A percentile compares a stretch with the other conserved stretches of the same genome.
Evolutionary conservation across 2,113 vertebrate genomes (phyloP).

Genomic region (Ariopsis seemanni): DNA sequence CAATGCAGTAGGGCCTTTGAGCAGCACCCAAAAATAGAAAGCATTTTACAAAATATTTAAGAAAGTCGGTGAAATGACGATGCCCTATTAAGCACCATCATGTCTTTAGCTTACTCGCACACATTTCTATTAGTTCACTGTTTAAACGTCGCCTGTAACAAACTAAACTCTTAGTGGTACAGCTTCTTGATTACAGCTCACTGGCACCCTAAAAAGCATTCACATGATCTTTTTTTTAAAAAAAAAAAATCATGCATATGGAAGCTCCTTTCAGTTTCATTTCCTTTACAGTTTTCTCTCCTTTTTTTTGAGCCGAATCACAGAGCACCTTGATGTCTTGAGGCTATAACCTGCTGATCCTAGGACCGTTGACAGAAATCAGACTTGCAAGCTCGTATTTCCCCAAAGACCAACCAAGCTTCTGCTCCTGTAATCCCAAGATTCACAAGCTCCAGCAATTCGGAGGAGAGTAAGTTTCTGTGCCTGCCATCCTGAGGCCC

Average conservation of each 20-base stretch:
- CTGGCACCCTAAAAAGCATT: neutral
- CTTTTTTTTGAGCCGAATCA: neutral
- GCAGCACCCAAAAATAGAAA: slow-evolving; percentile 37
- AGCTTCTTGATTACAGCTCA: neutral
- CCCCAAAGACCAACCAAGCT: neutral
- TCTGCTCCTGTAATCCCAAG: neutral
- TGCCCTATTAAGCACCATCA: neutral
- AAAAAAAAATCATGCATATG: neutral
- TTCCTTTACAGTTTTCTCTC: neutral
- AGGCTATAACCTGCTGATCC: neutral
- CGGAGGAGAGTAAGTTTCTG: neutral
- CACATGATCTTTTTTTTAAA: neutral
- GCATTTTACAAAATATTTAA: slow-evolving; percentile 39
- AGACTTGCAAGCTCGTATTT: neutral
- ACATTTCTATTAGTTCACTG: neutral
- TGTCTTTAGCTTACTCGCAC: neutral
- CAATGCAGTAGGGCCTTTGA: slow-evolving; percentile 15
- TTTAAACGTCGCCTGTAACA: neutral
- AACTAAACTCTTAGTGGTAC: neutral
- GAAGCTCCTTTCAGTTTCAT: neutral
- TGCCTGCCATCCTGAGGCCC: neutral
- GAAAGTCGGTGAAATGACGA: slow-evolving; percentile 18
- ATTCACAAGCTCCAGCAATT: too few species aligned
- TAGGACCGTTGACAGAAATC: neutral
- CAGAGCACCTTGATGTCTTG: neutral